phyloP scores from a whole-genome alignment of 2,797 vertebrate genomes.

The Hypotaenidia okinawae region DNA sequence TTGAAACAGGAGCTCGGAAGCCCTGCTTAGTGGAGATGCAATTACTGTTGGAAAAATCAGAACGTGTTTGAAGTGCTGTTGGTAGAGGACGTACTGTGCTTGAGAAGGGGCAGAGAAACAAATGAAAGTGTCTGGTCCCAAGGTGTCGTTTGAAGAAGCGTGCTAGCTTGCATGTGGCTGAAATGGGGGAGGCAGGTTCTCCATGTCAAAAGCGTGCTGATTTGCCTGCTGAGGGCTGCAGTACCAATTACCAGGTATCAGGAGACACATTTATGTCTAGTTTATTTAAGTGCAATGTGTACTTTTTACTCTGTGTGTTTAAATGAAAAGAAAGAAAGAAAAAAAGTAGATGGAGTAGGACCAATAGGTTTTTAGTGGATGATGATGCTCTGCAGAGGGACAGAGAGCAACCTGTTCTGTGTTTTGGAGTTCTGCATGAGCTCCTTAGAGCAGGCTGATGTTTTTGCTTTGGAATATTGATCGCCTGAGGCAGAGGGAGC shows the following conservation, averaged over 20 bases:
- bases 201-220: rapidly evolving
- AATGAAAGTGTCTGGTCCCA: rapidly evolving
- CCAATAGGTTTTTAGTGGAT: rapidly evolving
- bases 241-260: not conserved
- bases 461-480: not conserved
- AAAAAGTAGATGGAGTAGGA: not conserved
- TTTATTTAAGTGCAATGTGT: not conserved
- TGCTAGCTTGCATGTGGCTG: not conserved
- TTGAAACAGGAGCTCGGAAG: not conserved
- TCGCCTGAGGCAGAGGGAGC: not conserved
- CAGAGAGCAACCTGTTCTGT: not conserved
- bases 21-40: not conserved
- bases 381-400: not conserved
- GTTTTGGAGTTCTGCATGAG: rapidly evolving
- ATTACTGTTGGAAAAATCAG: not conserved
- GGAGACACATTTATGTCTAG: rapidly evolving
- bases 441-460: not conserved
- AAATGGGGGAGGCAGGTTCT: not conserved
- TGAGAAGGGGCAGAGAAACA: not conserved
- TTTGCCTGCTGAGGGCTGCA: not conserved
- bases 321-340: not conserved
- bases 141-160: not conserved
- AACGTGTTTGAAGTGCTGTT: not conserved
- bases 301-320: not conserved
- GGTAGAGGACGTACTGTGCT: not conserved